Percentiles rank a stretch among this genome's conserved stretches.
Conservation (phyloP, 2,888 invertebrate genomes). For the Xanthorhoe spadicearia region DNA sequence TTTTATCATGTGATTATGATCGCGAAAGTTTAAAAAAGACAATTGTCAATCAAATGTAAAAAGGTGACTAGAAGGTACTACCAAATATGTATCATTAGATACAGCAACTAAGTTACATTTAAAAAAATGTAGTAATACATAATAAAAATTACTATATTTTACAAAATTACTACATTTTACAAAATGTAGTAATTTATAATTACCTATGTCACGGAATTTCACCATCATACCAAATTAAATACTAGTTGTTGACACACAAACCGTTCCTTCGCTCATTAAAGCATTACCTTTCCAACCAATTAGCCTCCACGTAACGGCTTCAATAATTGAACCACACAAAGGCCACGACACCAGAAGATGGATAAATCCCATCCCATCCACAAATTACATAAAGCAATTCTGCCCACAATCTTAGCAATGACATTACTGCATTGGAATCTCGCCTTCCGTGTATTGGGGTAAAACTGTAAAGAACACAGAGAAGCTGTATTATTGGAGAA, state of each 20-base stretch:
- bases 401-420: constrained; percentile 75
- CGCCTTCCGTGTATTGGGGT: constrained; percentile 62
- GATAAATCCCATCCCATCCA: constrained; percentile 63
- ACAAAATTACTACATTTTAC: too few relatives aligned
- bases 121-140: too few relatives aligned
- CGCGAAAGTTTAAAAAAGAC: too few relatives aligned
- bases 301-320: constrained; percentile 48
- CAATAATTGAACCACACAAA: constrained; percentile 55
- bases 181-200: too few relatives aligned
- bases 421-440: constrained; percentile 74
- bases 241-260: constrained; percentile 10
- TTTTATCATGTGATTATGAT: too few relatives aligned
- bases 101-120: too few relatives aligned
- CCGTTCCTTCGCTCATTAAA: constrained; percentile 28
- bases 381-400: constrained; percentile 81
- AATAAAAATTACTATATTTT: too few relatives aligned
- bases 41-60: too few relatives aligned
- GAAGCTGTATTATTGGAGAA: constrained; percentile 45
- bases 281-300: constrained; percentile 49
- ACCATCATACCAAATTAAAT: background rate
- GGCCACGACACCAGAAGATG: constrained; percentile 63
- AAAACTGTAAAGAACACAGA: constrained; percentile 51
- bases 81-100: too few relatives aligned
- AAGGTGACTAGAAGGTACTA: too few relatives aligned
- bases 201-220: background rate